Evolutionary conservation across 2,888 invertebrate species (phyloP).

Genomic region (Hedychridium roseum): DNA sequence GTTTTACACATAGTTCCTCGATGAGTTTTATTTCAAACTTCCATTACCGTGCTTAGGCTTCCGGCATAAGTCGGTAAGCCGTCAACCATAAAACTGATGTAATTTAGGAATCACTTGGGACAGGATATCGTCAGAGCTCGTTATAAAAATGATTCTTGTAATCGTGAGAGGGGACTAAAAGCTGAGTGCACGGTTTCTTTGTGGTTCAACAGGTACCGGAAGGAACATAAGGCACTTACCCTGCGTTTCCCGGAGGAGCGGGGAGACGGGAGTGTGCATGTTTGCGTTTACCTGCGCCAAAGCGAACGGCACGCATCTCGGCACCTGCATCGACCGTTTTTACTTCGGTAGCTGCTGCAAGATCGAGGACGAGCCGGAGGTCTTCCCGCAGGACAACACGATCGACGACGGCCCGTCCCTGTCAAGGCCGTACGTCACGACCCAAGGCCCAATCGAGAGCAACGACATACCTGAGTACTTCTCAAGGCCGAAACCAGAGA

Average conservation of each 20-base stretch:
- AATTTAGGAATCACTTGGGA: no score
- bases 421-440: slow-evolving; percentile 48
- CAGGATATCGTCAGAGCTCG: no score
- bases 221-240: slow-evolving; percentile 90
- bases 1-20: no score
- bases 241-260: slow-evolving; percentile 83
- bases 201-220: slow-evolving; percentile 77
- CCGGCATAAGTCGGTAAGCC: no score
- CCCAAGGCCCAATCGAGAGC: slow-evolving; percentile 50
- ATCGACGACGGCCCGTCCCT: slow-evolving; percentile 67
- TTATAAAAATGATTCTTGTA: no score
- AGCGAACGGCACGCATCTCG: slow-evolving; percentile 89
- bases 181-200: no score
- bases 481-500: slow-evolving; percentile 51
- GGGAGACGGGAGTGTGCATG: slow-evolving; percentile 88
- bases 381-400: slow-evolving; percentile 68
- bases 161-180: no score
- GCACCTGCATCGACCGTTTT: slow-evolving; percentile 92
- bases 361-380: slow-evolving; percentile 69
- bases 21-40: no score
- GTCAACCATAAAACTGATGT: no score
- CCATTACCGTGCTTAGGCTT: no score
- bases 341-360: slow-evolving; percentile 94
- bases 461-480: slow-evolving; percentile 57
- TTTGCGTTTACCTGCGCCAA: slow-evolving; percentile 92